phyloP scores from a whole-genome alignment of 2,888 invertebrate genomes.

The Tyria jacobaeae region DNA sequence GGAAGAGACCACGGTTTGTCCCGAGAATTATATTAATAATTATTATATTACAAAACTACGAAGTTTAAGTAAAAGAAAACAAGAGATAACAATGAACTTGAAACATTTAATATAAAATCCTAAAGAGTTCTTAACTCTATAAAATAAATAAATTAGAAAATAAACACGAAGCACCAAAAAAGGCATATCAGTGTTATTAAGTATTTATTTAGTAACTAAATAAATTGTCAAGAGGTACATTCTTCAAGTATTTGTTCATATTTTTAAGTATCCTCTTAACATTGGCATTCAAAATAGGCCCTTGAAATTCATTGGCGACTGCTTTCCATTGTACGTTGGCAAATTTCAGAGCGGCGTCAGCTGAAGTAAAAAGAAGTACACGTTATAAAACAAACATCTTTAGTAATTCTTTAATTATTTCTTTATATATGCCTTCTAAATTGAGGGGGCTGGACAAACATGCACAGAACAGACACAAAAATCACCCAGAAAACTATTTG shows the following conservation, averaged over 20 bases:
- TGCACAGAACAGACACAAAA: too few relatives aligned
- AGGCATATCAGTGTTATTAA: too few relatives aligned
- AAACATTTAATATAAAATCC: not conserved
- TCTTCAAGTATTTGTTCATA: slow-evolving; percentile 38
- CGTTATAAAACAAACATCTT: not conserved
- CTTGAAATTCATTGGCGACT: slow-evolving; percentile 27
- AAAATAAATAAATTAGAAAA: not conserved
- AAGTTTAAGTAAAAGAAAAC: not conserved
- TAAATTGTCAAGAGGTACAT: slow-evolving; percentile 24
- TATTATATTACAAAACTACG: too few relatives aligned
- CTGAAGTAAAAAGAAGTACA: slow-evolving; percentile 23
- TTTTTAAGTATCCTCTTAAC: slow-evolving; percentile 33
- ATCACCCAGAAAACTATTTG: too few relatives aligned
- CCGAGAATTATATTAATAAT: too few relatives aligned
- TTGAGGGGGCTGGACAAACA: too few relatives aligned
- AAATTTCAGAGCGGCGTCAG: slow-evolving; percentile 23
- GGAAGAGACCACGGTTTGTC: too few relatives aligned
- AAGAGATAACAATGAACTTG: not conserved
- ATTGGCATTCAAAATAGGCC: slow-evolving; percentile 33
- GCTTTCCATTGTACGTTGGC: slow-evolving; percentile 31
- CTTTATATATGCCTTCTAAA: too few relatives aligned
- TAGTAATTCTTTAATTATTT: too few relatives aligned
- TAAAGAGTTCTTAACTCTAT: not conserved
- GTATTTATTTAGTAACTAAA: slow-evolving; percentile 5
- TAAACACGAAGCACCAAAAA: not conserved